Conservation (phyloP, 2,797 vertebrate genomes). For the Enteromius mattozi region DNA sequence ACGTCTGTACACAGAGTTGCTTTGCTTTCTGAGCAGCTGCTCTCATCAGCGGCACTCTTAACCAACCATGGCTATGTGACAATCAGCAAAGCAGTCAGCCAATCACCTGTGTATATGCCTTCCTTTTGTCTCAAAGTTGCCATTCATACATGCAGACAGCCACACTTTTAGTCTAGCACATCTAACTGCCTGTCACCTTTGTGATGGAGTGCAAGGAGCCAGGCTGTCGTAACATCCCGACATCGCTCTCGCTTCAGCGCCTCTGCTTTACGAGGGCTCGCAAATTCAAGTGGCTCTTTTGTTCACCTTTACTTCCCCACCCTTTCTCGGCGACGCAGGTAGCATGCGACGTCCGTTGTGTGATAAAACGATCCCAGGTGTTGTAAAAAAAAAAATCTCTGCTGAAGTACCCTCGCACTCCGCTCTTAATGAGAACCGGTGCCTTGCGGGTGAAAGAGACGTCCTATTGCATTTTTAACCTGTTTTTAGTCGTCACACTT, state of each 20-base stretch:
- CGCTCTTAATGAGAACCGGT: slow-evolving; percentile 70
- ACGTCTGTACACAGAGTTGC: neutral
- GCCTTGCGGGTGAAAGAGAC: slow-evolving; percentile 24
- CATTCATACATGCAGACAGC: slow-evolving; percentile 44
- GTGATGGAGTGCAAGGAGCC: slow-evolving; percentile 69
- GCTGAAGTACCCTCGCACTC: slow-evolving; percentile 61
- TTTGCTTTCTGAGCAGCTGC: slow-evolving; percentile 42
- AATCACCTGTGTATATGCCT: slow-evolving; percentile 15
- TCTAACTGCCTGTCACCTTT: slow-evolving; percentile 68
- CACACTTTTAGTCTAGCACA: slow-evolving; percentile 21
- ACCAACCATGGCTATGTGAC: slow-evolving; percentile 46
- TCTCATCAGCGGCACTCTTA: slow-evolving; percentile 33
- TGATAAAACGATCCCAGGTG: slow-evolving; percentile 73
- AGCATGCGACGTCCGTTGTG: slow-evolving; percentile 28
- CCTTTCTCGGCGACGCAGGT: slow-evolving; percentile 2
- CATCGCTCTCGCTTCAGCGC: slow-evolving; percentile 41
- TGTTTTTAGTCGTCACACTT: slow-evolving; percentile 69
- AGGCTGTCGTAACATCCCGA: slow-evolving; percentile 53
- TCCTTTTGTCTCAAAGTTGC: slow-evolving; percentile 23
- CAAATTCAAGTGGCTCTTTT: slow-evolving; percentile 53
- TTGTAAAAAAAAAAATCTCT: slow-evolving; percentile 43
- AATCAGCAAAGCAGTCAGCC: slow-evolving; percentile 46
- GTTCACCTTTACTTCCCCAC: slow-evolving; percentile 32
- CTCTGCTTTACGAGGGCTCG: slow-evolving; percentile 51
- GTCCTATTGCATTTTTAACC: slow-evolving; percentile 72